A percentile compares a stretch with the other conserved stretches of the same genome.
phyloP scores from a whole-genome alignment of 2,888 invertebrate species.

The Mactromeris polynyma region DNA sequence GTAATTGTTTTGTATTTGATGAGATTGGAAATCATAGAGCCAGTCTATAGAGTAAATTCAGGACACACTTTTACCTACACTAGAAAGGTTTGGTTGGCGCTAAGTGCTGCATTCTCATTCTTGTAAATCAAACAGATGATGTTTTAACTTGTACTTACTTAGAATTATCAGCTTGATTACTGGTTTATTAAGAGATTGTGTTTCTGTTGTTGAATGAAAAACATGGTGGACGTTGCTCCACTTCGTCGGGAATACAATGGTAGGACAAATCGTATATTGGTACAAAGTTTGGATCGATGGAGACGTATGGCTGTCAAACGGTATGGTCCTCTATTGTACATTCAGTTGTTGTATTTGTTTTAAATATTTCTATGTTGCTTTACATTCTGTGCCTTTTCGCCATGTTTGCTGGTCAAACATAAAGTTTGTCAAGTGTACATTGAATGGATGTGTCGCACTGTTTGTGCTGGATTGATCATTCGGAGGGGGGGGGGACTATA shows the following conservation, averaged over 20 bases:
- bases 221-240: background rate
- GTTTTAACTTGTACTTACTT: background rate
- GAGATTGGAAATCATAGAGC: background rate
- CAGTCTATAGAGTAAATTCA: background rate
- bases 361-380: no score
- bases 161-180: background rate
- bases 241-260: background rate
- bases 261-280: background rate
- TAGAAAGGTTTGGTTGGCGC: background rate
- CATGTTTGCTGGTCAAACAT: no score
- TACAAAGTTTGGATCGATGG: slow-evolving; percentile 12
- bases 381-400: no score
- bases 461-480: no score
- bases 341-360: no score
- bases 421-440: no score
- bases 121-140: background rate
- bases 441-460: no score
- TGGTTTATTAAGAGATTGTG: background rate
- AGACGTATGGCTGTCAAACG: background rate
- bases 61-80: background rate
- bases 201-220: background rate
- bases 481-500: no score
- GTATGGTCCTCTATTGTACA: background rate
- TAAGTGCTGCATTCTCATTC: background rate
- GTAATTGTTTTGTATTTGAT: no score